Base-by-base conservation (phyloP, 2,113 vertebrate genomes). In the Lipotes vexillifer region DNA sequence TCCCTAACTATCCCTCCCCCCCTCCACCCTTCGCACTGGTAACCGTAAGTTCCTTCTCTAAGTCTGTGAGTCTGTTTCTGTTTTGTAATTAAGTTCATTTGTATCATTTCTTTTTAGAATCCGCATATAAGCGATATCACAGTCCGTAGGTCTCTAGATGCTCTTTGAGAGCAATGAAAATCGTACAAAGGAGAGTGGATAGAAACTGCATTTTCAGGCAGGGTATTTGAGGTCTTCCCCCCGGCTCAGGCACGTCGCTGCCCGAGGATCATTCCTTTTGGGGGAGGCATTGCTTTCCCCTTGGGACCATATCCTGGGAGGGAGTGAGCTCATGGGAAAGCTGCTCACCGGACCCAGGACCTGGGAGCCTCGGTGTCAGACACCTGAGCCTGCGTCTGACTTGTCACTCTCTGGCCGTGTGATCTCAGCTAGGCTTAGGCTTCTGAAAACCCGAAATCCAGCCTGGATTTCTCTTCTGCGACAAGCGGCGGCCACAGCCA, bases 321-420 rank as follows among this genome's bases (percentile, higher is more conserved):
- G 0, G 49, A 75, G 49, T 11, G 74, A 91, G 59, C 59, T 36
- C 82, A n/a, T 2, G 2, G 0, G 20, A 1, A 27, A 82, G 49
- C 31, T 31, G 25, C 46, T 71, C 9, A 25, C 31, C 4, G 13
- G 44, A 6, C 13, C 20, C 82, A 44, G 41, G 6, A 63, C n/a
- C 41, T 13, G n/a, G n/a, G 82, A 41, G 5, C 57, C 23, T 65
- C 9, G 0, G 23, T 55, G 66, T 55, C 61, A 29, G 29, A 59
- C 46, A 29, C 9, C 72, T 14, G 55, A 29, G 31, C 2, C 68
- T 66, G 31, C 1, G 1, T 65, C 46, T 0, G 31, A 25, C 29
- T 29, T 3, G 1, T 20, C 33, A 3, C 33, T 20, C 38, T 49
- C 33, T 0, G 3, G 66, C 29, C 1, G 0, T 0, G 74, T 8